Conservation (phyloP, 2,113 vertebrate species). For the Saguinus midas region DNA sequence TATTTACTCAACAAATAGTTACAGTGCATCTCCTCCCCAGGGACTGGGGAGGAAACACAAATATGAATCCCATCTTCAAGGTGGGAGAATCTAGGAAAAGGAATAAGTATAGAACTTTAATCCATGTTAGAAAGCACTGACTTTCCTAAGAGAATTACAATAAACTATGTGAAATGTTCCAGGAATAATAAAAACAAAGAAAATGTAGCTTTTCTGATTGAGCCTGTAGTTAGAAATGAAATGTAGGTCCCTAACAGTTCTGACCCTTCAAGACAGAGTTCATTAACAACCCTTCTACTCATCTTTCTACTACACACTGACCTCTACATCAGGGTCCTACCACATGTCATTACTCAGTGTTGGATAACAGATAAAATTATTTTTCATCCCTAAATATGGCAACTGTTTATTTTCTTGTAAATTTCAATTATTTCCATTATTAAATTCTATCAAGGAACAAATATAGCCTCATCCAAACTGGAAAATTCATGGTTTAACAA, state of each 20-base stretch:
- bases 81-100: not conserved
- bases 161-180: not conserved
- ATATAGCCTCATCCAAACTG: not conserved
- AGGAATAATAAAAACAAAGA: not conserved
- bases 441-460: not conserved
- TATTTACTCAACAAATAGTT: not conserved
- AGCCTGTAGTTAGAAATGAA: not conserved
- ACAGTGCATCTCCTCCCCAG: not conserved
- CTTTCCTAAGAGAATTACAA: not conserved
- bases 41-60: not conserved
- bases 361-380: not conserved
- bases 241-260: not conserved
- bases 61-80: not conserved
- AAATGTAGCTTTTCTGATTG: slow-evolving; percentile 5
- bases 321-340: not conserved
- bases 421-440: slow-evolving; percentile 39
- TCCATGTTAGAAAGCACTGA: not conserved
- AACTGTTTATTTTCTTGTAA: not conserved
- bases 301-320: not conserved
- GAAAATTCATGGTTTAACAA: slow-evolving; percentile 38
- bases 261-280: not conserved
- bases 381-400: not conserved
- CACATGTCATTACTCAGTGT: not conserved
- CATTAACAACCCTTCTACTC: not conserved
- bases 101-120: not conserved